Evolutionary conservation across 2,888 invertebrate genomes (phyloP), one percentile per base, ranked within the genome.

Genomic region (Penaeus monodon): DNA sequence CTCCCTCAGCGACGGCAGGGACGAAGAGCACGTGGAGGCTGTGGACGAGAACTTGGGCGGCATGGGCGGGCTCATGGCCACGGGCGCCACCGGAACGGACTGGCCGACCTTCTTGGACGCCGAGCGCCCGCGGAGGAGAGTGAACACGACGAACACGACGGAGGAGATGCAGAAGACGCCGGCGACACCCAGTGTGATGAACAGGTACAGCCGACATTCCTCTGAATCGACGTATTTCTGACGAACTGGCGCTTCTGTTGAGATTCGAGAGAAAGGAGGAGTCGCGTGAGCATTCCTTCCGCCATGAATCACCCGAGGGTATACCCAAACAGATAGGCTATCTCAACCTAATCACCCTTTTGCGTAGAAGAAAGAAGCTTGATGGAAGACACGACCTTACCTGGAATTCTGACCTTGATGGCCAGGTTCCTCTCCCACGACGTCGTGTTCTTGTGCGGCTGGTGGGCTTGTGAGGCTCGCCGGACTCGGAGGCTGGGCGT

Each of bases 361-460:
- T 20, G 14, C 2, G 17, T 17, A 57, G 57, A 57, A 57, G 57
- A 57, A 12, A 17, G 17, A 57, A 57, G 3, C 3, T 0, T 0
- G 17, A 57, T 20, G 17, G 3, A 17, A 10, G 17, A 57, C 17
- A 57, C 1, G 44, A 33, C 1, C 77, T 89, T 27, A 89, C 89
- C 87, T 33, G 90, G 89, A 63, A 89, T 66, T 81, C 88, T 89
- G 2, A 90, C 89, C 57, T 84, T 90, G 81, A 90, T 84, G 29
- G 86, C 63, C 57, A 89, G 70, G 79, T 86, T 87, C 33, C 89
- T 84, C 64, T 87, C 73, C 90, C 90, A 90, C 65, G 79, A 81
- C 24, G 88, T 89, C 38, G 85, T 89, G 74, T 89, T 89, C 68
- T 70, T 68, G n/a, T 64, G 73, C n/a, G 33, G 57, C 27, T 66